Evolutionary conservation across 2,888 invertebrate genomes (phyloP).

Genomic region (Nephrotoma appendiculata): DNA sequence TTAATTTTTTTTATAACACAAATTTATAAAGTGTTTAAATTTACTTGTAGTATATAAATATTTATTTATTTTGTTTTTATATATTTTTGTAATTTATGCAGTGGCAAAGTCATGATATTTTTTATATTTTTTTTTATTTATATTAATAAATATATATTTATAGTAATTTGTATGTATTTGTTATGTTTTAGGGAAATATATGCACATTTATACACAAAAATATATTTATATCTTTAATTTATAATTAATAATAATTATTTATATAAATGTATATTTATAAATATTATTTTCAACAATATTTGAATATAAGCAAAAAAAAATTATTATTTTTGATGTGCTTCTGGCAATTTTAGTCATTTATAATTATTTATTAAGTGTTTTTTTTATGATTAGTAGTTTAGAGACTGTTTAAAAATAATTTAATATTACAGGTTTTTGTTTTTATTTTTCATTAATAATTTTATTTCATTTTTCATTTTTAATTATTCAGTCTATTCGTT

Average conservation of each 20-base stretch:
- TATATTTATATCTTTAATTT: constrained; percentile 19
- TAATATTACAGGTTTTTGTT: background rate
- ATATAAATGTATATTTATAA: constrained; percentile 3
- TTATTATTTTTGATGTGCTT: background rate
- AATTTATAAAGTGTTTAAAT: background rate
- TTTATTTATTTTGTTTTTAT: constrained; percentile 11
- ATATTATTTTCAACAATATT: background rate
- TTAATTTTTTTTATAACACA: background rate
- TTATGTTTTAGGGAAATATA: constrained; percentile 8
- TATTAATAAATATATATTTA: constrained; percentile 20
- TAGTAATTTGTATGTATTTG: background rate
- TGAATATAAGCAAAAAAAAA: background rate
- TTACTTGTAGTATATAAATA: background rate
- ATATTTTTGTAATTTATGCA: constrained; percentile 6
- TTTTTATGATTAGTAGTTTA: background rate
- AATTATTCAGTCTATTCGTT: background rate
- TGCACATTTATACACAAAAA: constrained; percentile 3
- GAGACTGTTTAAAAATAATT: background rate
- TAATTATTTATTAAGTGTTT: background rate
- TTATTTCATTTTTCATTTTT: background rate
- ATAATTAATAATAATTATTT: constrained; percentile 9
- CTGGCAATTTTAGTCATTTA: background rate
- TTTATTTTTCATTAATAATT: background rate
- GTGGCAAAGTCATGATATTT: background rate
- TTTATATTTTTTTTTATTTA: background rate